A percentile compares a stretch with the other conserved stretches of the same genome.
Evolutionary conservation across 2,888 invertebrate species (phyloP).

Genomic region (Panorpa germanica): DNA sequence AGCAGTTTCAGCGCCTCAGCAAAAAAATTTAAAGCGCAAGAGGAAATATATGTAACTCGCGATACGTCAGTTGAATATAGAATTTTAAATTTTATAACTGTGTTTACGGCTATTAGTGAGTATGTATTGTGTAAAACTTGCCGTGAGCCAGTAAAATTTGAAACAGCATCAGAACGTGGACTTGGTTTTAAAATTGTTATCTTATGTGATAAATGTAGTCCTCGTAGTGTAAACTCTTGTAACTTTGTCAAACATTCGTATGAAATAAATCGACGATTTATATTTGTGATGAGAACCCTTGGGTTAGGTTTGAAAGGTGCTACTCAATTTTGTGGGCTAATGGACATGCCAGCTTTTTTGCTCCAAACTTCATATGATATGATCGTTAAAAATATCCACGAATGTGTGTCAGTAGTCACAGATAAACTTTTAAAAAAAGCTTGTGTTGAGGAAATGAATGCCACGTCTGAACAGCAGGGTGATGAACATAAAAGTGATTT

Average conservation of each 20-base stretch:
- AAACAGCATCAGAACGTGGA: conserved; percentile 13
- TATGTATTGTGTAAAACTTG: conserved; percentile 11
- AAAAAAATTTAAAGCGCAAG: too few relatives aligned
- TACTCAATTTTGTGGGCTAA: conserved; percentile 13
- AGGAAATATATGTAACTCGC: too few relatives aligned
- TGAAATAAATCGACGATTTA: conserved; percentile 14
- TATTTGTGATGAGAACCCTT: conserved; percentile 15
- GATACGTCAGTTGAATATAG: too few relatives aligned
- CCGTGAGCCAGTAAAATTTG: conserved; percentile 13
- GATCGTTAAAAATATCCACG: conserved; percentile 12
- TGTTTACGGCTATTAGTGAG: conserved; percentile 11
- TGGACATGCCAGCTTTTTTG: conserved; percentile 11
- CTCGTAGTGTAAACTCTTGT: conserved; percentile 12
- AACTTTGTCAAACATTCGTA: conserved; percentile 12
- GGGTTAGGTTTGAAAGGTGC: conserved; percentile 14
- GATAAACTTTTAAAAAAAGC: conserved; percentile 13
- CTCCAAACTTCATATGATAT: conserved; percentile 11
- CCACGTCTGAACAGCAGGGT: conserved; percentile 12
- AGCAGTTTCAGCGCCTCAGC: too few relatives aligned
- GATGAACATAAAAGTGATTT: conserved; percentile 10
- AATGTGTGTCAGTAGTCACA: conserved; percentile 10
- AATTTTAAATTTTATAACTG: conserved; percentile 10
- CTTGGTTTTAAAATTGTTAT: conserved; percentile 15
- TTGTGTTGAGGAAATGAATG: conserved; percentile 12
- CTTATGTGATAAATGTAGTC: conserved; percentile 13